Percentiles rank a stretch among this genome's conserved stretches.
These are phyloP conservation scores for Drosophila bocki DNA, from an alignment of 1,140 invertebrate genomes.

Conservation along the genomic window DNA sequence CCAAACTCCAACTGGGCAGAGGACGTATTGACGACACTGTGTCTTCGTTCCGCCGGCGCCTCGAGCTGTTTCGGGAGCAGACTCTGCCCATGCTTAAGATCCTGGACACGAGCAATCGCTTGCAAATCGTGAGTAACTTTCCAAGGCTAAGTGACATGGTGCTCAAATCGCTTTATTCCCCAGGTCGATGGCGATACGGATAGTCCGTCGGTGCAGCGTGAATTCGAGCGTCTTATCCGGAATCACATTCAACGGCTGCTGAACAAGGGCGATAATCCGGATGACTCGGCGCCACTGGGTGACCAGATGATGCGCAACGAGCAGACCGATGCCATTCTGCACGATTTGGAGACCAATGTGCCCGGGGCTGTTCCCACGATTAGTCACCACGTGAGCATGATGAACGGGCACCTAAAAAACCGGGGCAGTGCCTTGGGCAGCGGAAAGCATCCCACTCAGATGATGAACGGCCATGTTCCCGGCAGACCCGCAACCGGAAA, in stretches of 20 bases:
- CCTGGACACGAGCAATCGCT: conserved; percentile 91
- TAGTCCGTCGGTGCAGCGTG: conserved; percentile 89
- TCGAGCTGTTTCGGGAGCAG: conserved; percentile 93
- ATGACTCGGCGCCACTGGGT: conserved; percentile 25
- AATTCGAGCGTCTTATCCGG: conserved; percentile 89
- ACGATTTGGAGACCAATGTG: conserved; percentile 82
- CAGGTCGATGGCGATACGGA: conserved; percentile 94
- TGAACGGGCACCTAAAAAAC: conserved; percentile 81
- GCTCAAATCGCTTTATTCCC: background rate
- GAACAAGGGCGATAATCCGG: conserved; percentile 35
- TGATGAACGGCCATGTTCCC: conserved; percentile 73
- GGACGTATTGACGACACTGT: conserved; percentile 93
- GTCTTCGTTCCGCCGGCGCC: conserved; percentile 91
- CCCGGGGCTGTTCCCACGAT: conserved; percentile 84
- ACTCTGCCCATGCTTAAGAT: conserved; percentile 94
- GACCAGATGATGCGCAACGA: conserved; percentile 69
- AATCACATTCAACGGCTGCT: conserved; percentile 86
- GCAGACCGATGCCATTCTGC: conserved; percentile 78
- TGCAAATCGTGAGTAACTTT: conserved; percentile 89
- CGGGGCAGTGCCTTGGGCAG: conserved; percentile 53
- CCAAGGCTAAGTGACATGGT: too few relatives aligned
- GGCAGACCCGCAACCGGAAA: conserved; percentile 61
- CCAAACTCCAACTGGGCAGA: conserved; percentile 92
- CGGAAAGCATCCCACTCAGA: conserved; percentile 40
- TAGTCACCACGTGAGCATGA: conserved; percentile 84